Evolutionary conservation across 2,797 vertebrate genomes (phyloP).

Genomic region (Malurus splendens): DNA sequence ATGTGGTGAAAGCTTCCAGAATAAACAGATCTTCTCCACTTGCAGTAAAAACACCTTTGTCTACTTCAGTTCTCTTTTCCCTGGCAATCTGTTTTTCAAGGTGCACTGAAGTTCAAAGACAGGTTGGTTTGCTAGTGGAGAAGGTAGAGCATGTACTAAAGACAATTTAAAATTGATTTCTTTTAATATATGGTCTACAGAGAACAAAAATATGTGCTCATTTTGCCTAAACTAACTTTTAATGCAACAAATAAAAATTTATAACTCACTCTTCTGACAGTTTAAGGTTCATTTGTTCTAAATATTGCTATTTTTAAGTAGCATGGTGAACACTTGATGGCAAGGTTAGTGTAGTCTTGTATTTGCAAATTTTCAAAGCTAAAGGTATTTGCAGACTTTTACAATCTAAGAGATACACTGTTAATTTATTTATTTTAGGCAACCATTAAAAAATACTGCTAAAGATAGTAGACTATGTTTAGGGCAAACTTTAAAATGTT

Average conservation of each 20-base stretch:
- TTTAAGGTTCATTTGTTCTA: neutral
- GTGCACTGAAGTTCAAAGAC: neutral
- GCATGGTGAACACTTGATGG: neutral
- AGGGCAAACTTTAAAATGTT: neutral
- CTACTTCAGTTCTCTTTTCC: neutral
- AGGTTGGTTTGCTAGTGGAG: neutral
- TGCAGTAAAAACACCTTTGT: neutral
- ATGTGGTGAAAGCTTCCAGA: neutral
- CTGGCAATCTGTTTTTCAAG: neutral
- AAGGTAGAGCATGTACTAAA: neutral
- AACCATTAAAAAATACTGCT: neutral
- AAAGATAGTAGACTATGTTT: neutral
- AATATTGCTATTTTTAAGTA: neutral
- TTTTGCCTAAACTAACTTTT: neutral
- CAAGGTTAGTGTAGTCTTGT: neutral
- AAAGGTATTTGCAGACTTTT: neutral
- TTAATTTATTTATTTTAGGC: neutral
- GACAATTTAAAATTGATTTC: neutral
- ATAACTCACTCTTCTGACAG: neutral
- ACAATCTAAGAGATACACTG: neutral
- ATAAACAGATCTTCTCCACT: neutral
- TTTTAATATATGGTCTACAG: neutral
- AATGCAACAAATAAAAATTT: neutral
- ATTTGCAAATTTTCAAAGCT: neutral
- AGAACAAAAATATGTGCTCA: neutral